Evolutionary conservation across 1,140 invertebrate genomes (phyloP).

Genomic region (Sinella curviseta): DNA sequence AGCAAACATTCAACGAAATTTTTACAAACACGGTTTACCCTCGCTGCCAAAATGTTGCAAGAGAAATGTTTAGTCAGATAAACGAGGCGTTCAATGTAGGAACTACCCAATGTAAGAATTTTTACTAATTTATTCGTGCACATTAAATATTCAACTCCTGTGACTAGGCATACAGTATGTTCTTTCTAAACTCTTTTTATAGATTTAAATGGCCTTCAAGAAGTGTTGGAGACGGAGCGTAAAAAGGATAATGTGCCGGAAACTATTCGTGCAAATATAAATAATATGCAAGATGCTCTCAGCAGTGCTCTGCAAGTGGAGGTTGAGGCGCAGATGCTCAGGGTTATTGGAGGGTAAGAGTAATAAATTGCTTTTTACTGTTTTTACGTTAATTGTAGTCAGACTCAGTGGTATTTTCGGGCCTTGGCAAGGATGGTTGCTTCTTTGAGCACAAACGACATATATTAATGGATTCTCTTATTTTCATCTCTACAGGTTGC

Average conservation of each 20-base stretch:
- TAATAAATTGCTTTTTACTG: background rate
- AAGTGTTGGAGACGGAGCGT: conserved; percentile 31
- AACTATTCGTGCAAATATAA: conserved; percentile 27
- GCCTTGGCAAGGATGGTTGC: background rate
- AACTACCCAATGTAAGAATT: conserved; percentile 80
- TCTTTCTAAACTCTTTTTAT: conserved; percentile 8
- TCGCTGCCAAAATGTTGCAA: conserved; percentile 78
- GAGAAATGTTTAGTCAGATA: conserved; percentile 82
- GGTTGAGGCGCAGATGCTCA: conserved; percentile 37
- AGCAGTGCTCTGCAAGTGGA: conserved; percentile 37
- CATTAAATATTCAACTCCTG: background rate
- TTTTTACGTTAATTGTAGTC: background rate
- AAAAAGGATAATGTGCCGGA: conserved; percentile 38
- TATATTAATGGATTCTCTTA: background rate
- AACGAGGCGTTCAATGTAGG: conserved; percentile 81
- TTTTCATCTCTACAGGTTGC: conserved; percentile 28
- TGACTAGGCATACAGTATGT: background rate
- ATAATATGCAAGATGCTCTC: conserved; percentile 33
- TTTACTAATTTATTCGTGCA: background rate
- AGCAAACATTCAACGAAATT: conserved; percentile 71
- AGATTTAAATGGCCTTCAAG: conserved; percentile 43
- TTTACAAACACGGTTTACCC: conserved; percentile 75
- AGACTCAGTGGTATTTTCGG: too few relatives aligned
- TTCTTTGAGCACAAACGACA: background rate
- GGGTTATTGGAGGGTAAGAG: conserved; percentile 32